phyloP scores from a whole-genome alignment of 2,888 invertebrate species.

The Heliconius hortense region DNA sequence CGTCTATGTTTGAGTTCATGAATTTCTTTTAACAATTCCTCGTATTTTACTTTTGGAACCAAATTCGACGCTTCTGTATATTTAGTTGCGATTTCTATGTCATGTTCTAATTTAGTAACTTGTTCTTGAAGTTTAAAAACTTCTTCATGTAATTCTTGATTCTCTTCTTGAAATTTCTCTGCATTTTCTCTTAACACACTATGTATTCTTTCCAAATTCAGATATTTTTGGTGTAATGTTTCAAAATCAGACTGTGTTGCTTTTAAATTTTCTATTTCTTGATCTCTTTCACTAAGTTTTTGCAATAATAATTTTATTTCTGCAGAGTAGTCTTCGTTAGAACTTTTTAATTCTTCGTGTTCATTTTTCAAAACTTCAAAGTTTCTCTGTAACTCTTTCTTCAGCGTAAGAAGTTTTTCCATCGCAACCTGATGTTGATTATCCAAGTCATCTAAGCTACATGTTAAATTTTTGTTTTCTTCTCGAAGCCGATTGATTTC shows the following conservation, averaged over 20 bases:
- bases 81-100: slow-evolving; percentile 64
- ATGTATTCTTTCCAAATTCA: slow-evolving; percentile 74
- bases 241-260: slow-evolving; percentile 61
- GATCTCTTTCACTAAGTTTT: slow-evolving; percentile 73
- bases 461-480: slow-evolving; percentile 81
- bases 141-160: slow-evolving; percentile 78
- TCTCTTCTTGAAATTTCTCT: slow-evolving; percentile 79
- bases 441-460: slow-evolving; percentile 87
- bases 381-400: slow-evolving; percentile 79
- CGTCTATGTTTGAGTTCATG: slow-evolving; percentile 63
- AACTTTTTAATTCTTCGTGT: slow-evolving; percentile 69
- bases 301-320: slow-evolving; percentile 68
- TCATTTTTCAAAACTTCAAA: slow-evolving; percentile 75
- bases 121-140: slow-evolving; percentile 76
- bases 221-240: slow-evolving; percentile 72
- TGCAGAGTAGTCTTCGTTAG: slow-evolving; percentile 72
- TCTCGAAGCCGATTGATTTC: slow-evolving; percentile 78
- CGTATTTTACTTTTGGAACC: slow-evolving; percentile 67
- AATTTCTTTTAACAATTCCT: slow-evolving; percentile 63
- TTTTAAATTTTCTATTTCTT: slow-evolving; percentile 61
- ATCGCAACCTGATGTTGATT: slow-evolving; percentile 87
- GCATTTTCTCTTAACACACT: slow-evolving; percentile 71
- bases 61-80: slow-evolving; percentile 56
- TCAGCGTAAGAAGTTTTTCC: slow-evolving; percentile 79
- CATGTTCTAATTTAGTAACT: slow-evolving; percentile 73